Evolutionary conservation across 2,888 invertebrate genomes (phyloP).

Genomic region (Erannis defoliaria): DNA sequence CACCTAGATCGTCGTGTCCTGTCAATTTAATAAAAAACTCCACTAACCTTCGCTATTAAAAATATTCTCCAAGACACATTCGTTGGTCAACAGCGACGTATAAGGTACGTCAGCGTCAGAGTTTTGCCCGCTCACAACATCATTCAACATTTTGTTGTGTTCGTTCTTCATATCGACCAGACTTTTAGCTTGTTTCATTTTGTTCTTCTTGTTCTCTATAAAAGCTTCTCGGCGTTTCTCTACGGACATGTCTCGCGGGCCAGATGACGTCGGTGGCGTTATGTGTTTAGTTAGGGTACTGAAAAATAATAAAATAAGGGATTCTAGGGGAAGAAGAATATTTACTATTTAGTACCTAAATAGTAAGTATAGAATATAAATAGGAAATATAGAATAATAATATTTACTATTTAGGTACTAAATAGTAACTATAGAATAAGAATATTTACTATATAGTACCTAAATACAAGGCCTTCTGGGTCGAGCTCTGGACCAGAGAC

Average conservation of each 20-base stretch:
- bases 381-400: no score
- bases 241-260: conserved; percentile 64
- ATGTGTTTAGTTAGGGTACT: conserved; percentile 91
- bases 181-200: conserved; percentile 74
- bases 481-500: no score
- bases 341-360: no score
- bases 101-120: conserved; percentile 81
- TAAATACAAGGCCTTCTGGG: no score
- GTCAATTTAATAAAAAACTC: not conserved
- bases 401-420: no score
- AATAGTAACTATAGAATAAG: no score
- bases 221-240: conserved; percentile 75
- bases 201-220: conserved; percentile 73
- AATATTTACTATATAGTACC: no score
- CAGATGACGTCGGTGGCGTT: conserved; percentile 86
- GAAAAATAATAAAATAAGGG: no score
- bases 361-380: no score
- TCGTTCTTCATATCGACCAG: conserved; percentile 73
- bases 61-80: conserved; percentile 72
- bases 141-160: conserved; percentile 66
- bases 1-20: no score
- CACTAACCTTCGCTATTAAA: conserved; percentile 70
- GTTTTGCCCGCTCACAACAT: conserved; percentile 67
- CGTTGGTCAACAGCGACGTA: conserved; percentile 74
- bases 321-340: no score